A percentile compares a stretch with the other conserved stretches of the same genome.
Conservation (phyloP, 1,140 invertebrate species). For the Bombus turneri region DNA sequence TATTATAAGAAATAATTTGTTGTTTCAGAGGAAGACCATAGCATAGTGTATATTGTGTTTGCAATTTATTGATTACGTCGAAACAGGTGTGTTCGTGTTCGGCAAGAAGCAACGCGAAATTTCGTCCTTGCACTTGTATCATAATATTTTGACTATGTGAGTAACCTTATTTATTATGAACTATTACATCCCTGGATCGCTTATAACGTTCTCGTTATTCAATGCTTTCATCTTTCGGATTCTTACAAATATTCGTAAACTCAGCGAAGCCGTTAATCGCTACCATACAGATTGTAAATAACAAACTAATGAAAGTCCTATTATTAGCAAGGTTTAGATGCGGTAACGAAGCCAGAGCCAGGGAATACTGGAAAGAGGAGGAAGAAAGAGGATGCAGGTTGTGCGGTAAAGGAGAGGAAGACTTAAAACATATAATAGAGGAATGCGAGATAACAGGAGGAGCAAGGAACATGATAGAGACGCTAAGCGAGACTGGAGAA, state of each 20-base stretch:
- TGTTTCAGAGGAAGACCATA: background rate
- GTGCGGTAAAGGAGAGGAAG: no score
- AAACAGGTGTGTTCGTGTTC: background rate
- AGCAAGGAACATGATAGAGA: no score
- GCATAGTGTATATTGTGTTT: background rate
- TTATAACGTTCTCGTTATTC: fast-evolving
- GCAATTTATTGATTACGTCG: conserved; percentile 16
- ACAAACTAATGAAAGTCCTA: background rate
- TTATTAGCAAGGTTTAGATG: no score
- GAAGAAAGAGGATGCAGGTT: no score
- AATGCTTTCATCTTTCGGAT: background rate
- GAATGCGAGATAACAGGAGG: no score
- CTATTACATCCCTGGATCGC: background rate
- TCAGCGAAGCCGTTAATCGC: background rate
- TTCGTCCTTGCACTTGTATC: conserved; percentile 34
- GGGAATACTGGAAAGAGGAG: no score
- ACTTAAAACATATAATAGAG: no score
- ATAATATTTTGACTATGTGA: background rate
- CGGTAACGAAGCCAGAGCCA: no score
- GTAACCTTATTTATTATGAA: background rate
- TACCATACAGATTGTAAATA: conserved; percentile 29
- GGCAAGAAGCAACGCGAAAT: conserved; percentile 34
- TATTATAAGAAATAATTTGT: background rate
- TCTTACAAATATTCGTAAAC: background rate
- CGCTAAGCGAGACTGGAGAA: no score